These are phyloP conservation scores for Archaeoteleia sp. DNA, from an alignment of 2,888 invertebrate species.

Conservation along the genomic window DNA sequence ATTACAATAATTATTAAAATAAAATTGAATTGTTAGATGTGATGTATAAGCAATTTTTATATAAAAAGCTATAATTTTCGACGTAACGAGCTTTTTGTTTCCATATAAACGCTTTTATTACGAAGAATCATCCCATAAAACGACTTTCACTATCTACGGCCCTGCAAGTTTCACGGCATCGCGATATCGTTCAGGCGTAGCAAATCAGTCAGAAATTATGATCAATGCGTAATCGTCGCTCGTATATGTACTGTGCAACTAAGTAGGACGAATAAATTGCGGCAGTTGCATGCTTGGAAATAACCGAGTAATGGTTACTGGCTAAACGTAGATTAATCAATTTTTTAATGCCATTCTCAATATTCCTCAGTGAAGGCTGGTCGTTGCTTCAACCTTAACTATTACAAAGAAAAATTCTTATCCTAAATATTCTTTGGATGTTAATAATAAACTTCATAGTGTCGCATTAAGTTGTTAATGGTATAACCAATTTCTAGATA, in stretches of 20 bases:
- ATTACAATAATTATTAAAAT: too few relatives aligned
- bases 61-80: too few relatives aligned
- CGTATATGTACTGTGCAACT: constrained; percentile 44
- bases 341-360: constrained; percentile 34
- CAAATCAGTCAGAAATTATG: constrained; percentile 60
- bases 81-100: too few relatives aligned
- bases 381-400: constrained; percentile 24
- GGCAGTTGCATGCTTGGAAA: constrained; percentile 39
- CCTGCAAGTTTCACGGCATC: constrained; percentile 25
- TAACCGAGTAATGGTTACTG: constrained; percentile 59
- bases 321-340: constrained; percentile 56
- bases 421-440: constrained; percentile 13
- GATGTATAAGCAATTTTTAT: too few relatives aligned
- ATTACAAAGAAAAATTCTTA: constrained; percentile 33
- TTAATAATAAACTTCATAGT: too few relatives aligned
- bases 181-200: constrained; percentile 49
- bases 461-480: too few relatives aligned
- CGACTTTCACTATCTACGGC: constrained; percentile 17
- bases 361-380: constrained; percentile 40
- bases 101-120: too few relatives aligned
- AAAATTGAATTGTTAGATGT: too few relatives aligned
- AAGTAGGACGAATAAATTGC: constrained; percentile 61
- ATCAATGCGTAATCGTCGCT: constrained; percentile 56
- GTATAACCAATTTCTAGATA: too few relatives aligned
- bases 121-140: too few relatives aligned